phyloP scores from a whole-genome alignment of 2,113 vertebrate genomes.

The Calidris pygmaea region DNA sequence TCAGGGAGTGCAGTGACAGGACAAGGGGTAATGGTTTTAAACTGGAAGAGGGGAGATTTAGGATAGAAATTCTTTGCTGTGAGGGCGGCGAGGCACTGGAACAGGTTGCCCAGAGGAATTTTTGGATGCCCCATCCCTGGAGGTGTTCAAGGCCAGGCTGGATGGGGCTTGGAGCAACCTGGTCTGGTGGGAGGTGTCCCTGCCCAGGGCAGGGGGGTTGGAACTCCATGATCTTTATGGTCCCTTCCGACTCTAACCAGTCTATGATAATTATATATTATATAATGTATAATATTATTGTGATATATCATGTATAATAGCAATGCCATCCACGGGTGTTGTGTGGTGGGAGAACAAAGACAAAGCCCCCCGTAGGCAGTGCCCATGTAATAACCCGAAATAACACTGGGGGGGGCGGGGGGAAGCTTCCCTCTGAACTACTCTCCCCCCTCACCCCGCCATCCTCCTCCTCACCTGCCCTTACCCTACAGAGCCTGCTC shows the following conservation, averaged over 20 bases:
- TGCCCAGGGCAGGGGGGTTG: not conserved
- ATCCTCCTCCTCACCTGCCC: not conserved
- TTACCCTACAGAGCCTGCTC: not conserved
- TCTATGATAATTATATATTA: not conserved
- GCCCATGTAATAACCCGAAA: not conserved
- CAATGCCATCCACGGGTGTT: not conserved
- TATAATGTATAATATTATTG: not conserved
- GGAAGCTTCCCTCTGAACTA: no score
- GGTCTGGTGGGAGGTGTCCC: no score
- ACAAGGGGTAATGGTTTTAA: not conserved
- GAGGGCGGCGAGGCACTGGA: not conserved
- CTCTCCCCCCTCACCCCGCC: rapidly evolving
- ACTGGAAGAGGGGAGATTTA: not conserved
- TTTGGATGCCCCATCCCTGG: no score
- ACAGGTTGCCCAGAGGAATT: not conserved
- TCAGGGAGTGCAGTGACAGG: not conserved
- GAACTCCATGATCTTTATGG: not conserved
- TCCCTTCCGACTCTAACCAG: not conserved
- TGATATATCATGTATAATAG: no score
- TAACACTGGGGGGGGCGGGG: rapidly evolving
- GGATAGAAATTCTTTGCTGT: not conserved
- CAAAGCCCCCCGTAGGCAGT: rapidly evolving
- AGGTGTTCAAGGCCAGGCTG: no score
- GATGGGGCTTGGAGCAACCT: no score
- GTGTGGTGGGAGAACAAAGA: not conserved